phyloP scores from a whole-genome alignment of 2,797 vertebrate species.

The Argyrosomus regius region DNA sequence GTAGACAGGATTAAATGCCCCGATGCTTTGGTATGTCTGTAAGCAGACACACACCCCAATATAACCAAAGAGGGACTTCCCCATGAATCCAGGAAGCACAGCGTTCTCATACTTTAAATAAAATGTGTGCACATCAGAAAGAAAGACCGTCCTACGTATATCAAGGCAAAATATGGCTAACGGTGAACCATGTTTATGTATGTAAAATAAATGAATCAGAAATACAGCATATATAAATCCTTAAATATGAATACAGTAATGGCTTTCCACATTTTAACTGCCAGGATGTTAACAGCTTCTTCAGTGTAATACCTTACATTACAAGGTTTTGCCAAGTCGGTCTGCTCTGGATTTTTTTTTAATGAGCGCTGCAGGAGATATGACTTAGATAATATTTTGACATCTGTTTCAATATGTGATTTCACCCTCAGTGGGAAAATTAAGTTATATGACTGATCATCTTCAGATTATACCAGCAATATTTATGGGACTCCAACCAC shows the following conservation, averaged over 20 bases:
- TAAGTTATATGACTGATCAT: conserved; percentile 51
- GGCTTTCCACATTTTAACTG: conserved; percentile 36
- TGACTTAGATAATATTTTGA: conserved; percentile 50
- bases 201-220: conserved; percentile 19
- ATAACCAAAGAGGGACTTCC: conserved; percentile 68
- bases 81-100: conserved; percentile 58
- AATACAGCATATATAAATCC: not conserved
- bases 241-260: conserved; percentile 11
- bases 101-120: conserved; percentile 62
- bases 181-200: not conserved
- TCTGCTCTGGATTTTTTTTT: conserved; percentile 42
- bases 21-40: conserved; percentile 70
- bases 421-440: conserved; percentile 58
- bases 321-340: conserved; percentile 40
- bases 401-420: conserved; percentile 72
- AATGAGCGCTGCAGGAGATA: conserved; percentile 43
- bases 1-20: conserved; percentile 72
- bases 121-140: conserved; percentile 53
- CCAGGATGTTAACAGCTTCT: conserved; percentile 15
- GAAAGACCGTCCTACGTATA: conserved; percentile 14
- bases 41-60: conserved; percentile 53
- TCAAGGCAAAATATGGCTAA: conserved; percentile 4
- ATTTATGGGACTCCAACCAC: conserved; percentile 44
- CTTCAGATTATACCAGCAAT: conserved; percentile 42
- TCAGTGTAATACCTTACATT: conserved; percentile 8